phyloP scores from a whole-genome alignment of 2,797 vertebrate genomes.

The Mycteria americana region DNA sequence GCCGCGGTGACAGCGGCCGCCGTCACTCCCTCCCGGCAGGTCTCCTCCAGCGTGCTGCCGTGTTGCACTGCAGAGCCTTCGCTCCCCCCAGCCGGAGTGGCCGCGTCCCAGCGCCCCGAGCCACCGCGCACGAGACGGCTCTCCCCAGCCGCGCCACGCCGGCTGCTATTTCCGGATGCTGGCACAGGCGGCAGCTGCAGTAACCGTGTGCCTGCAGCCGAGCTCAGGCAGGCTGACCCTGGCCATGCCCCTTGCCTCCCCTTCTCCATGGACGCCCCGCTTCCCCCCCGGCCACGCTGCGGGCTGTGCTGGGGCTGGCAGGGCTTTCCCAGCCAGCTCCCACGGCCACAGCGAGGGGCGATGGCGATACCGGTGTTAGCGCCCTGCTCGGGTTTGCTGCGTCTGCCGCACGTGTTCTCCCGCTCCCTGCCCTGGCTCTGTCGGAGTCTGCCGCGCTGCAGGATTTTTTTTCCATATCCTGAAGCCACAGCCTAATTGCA shows the following conservation, averaged over 20 bases:
- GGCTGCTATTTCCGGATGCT: not conserved
- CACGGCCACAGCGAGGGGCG: not conserved
- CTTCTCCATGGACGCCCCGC: not conserved
- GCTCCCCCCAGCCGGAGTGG: no score
- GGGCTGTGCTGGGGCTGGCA: not conserved
- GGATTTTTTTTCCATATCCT: not conserved
- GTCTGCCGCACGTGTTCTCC: not conserved
- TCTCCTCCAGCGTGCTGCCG: not conserved
- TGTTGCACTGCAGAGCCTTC: not conserved
- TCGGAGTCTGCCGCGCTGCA: not conserved
- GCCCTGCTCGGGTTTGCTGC: not conserved
- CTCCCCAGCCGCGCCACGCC: not conserved
- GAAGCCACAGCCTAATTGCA: not conserved
- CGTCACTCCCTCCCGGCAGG: not conserved
- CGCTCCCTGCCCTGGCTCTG: not conserved
- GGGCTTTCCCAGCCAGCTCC: not conserved
- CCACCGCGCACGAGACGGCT: not conserved
- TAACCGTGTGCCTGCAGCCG: not conserved
- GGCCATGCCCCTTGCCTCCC: not conserved
- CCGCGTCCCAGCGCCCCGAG: fast-evolving
- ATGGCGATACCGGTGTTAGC: fast-evolving
- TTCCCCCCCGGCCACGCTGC: no score
- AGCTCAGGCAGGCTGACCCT: not conserved
- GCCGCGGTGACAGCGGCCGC: not conserved
- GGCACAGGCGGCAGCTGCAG: not conserved